Percentiles rank a stretch among this genome's conserved stretches.
These are phyloP conservation scores for Iphiclides podalirius DNA, from an alignment of 2,888 invertebrate genomes.

Conservation along the genomic window DNA sequence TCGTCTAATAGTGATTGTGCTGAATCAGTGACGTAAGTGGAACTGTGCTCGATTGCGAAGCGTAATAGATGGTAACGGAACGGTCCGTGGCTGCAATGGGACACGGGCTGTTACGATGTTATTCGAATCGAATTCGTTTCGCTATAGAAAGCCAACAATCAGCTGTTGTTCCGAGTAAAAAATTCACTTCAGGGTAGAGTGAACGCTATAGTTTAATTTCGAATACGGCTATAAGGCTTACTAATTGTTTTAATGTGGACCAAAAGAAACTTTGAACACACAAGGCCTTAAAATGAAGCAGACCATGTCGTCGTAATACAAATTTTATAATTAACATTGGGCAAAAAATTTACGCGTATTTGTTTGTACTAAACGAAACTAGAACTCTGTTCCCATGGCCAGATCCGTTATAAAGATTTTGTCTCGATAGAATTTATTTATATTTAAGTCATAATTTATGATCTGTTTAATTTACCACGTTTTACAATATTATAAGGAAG, in stretches of 20 bases:
- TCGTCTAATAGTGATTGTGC: not conserved
- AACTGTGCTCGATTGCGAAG: slow-evolving; percentile 16
- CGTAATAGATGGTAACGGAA: slow-evolving; percentile 16
- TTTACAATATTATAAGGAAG: too few relatives aligned
- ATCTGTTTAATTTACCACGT: too few relatives aligned
- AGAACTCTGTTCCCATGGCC: too few relatives aligned
- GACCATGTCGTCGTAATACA: slow-evolving; percentile 1
- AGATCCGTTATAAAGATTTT: too few relatives aligned
- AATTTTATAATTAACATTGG: not conserved
- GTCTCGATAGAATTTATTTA: too few relatives aligned
- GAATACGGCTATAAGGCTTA: too few relatives aligned
- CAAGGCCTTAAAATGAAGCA: slow-evolving; percentile 2
- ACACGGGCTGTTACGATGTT: slow-evolving; percentile 10
- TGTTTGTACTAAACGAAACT: too few relatives aligned
- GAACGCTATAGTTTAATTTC: not conserved
- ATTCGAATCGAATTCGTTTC: slow-evolving; percentile 18
- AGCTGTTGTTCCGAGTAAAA: slow-evolving; percentile 3
- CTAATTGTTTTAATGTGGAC: not conserved
- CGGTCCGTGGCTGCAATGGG: slow-evolving; percentile 13
- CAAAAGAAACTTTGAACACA: not conserved
- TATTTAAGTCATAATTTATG: too few relatives aligned
- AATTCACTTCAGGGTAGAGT: not conserved
- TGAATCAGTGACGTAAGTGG: slow-evolving; percentile 14
- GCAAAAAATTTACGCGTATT: too few relatives aligned
- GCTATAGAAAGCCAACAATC: slow-evolving; percentile 8